Evolutionary conservation across 2,797 vertebrate genomes (phyloP), one percentile per base, ranked within the genome.

Genomic region (Yasuhikotakia modesta): DNA sequence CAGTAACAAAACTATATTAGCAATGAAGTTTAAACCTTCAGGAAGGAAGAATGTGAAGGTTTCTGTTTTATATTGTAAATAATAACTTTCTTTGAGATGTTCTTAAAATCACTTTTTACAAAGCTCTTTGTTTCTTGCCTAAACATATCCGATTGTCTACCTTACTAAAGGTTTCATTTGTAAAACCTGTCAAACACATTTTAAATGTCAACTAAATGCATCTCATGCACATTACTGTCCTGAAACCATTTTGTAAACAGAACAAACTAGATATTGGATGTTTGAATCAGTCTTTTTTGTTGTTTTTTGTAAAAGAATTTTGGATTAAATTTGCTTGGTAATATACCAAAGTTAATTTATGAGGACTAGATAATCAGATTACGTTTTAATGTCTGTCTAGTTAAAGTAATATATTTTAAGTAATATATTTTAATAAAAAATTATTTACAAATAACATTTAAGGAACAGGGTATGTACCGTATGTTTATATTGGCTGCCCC

Each of bases 371-470:
- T 86, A 88, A 91, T 90, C 86, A 67, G 55, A 90, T 87, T 83
- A 87, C 93, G 90, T 90, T 91, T 92, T 92, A 90, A 90, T 91
- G 90, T 90, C 90, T 93, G 90, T 94, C 89, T 92, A 90, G 90
- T 93, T 91, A 92, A 91, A 96, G 93, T 98, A 99, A 99, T 98
- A 98, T 99, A 99, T 98, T 98, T 97, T 96, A 95, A 96, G 91
- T 96, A 96, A 97, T 97, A 97, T 98, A 96, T 98, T 97, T 96
- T 96, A 95, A 93, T 96, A 95, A 92, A 88, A 88, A 89, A 88
- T 91, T 90, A 88, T 89, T 92, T 81, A 73, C 70, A 81, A 72
- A 81, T n/a, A n/a, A 79, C 32, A 53, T 83, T 88, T 89, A 87
- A 90, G 86, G 88, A 92, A 92, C 94, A 94, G 94, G 94, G 94